phyloP scores from a whole-genome alignment of 2,113 vertebrate species.

The Noctilio leporinus region DNA sequence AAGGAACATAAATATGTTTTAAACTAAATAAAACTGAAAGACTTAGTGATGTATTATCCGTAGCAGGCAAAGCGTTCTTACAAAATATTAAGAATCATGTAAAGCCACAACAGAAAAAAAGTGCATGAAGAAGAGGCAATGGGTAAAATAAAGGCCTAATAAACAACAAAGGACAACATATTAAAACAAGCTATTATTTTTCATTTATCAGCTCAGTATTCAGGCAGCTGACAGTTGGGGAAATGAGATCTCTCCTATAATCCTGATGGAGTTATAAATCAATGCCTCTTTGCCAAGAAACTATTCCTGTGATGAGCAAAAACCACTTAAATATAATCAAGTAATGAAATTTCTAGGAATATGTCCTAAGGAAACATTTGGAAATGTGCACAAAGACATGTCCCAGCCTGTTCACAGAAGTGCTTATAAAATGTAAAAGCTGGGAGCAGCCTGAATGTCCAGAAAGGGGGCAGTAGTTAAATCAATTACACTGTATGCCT shows the following conservation, averaged over 20 bases:
- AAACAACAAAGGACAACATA: background rate
- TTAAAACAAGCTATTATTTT: conserved; percentile 16
- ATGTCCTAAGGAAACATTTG: conserved; percentile 2
- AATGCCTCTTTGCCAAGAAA: background rate
- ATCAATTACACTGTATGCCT: background rate
- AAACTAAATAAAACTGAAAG: background rate
- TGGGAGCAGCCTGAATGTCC: background rate
- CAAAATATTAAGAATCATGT: background rate
- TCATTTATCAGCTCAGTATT: background rate
- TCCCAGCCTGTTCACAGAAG: background rate
- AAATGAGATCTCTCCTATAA: background rate
- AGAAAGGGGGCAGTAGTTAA: background rate
- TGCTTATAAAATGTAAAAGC: background rate
- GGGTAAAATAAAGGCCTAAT: background rate
- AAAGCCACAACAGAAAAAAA: background rate
- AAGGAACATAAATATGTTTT: background rate
- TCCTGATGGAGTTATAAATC: conserved; percentile 12
- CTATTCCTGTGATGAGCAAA: background rate
- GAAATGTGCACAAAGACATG: background rate
- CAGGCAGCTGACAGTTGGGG: background rate
- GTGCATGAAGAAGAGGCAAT: background rate
- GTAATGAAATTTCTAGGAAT: conserved; percentile 15
- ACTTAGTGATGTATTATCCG: background rate
- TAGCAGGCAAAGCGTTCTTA: background rate
- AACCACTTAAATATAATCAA: background rate